Base-by-base conservation (phyloP, 2,113 vertebrate genomes). In the Quiscalus mexicanus region DNA sequence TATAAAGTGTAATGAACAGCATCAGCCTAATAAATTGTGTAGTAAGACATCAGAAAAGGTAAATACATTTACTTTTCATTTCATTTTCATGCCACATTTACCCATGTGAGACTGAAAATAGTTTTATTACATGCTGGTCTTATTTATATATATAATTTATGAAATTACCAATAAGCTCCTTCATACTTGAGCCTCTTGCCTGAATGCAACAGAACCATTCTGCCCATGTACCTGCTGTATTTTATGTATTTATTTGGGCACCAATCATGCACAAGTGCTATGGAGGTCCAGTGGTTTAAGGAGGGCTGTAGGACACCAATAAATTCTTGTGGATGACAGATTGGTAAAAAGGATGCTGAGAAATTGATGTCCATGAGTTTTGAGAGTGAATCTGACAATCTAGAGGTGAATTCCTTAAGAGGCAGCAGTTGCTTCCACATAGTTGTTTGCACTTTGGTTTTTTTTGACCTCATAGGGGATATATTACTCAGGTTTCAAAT, bases 1-100 rank as follows among this genome's bases (percentile, higher is more conserved):
- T 84, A 35, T 45, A 45, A 85, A 93, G 91, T 12, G 83, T 39
- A 89, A 90, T 59, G 63, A 96, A 24, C 10, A 94, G 33, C 47
- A 94, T 62, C 79, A 93, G 21, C 39, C 41, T 74, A 90, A 95
- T 76, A 94, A 93, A 94, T 94, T 86, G 91, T 68, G 47, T 58
- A 84, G 41, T 25, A 58, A 75, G 63, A 52, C 42, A 67, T 30
- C 50, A 89, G 44, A 81, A 96, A 88, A 79, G 87, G 45, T 81
- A 89, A 88, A 81, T 80, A 68, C 7, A 1, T 79, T 90, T 93
- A 62, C 24, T 90, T 44, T 93, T 77, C 5, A 20, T 81, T 95
- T 82, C 10, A 45, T 53, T 78, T 91, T 89, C 50, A 42, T 88
- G 65, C 42, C 50, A 79, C 56, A 33, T 64, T 91, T 90, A 90